Evolutionary conservation across 2,113 vertebrate genomes (phyloP).

Genomic region (Origma solitaria): DNA sequence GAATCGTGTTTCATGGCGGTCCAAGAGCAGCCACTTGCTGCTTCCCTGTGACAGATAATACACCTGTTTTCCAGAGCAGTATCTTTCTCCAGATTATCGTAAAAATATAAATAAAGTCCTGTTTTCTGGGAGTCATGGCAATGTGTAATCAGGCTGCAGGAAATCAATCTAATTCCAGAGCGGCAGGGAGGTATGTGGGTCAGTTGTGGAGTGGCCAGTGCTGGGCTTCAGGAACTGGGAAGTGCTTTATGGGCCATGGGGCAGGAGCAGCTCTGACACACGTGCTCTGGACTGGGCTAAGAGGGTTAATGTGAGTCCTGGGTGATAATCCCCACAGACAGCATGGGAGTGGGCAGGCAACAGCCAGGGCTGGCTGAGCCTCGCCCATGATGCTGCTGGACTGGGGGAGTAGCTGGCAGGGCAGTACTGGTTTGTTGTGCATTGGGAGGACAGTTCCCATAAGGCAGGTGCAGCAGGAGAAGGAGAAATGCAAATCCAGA

Average conservation of each 20-base stretch:
- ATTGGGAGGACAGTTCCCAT: not conserved
- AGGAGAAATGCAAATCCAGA: not conserved
- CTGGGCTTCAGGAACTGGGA: not conserved
- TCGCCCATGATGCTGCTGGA: not conserved
- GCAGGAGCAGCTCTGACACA: not conserved
- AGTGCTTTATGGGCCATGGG: not conserved
- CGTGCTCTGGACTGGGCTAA: not conserved
- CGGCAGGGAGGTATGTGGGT: not conserved
- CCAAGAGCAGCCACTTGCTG: not conserved
- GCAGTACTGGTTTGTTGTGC: not conserved
- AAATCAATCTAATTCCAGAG: not conserved
- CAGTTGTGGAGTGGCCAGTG: not conserved
- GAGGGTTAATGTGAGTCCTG: not conserved
- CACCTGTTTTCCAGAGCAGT: not conserved
- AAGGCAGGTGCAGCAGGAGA: not conserved
- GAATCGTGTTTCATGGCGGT: rapidly evolving
- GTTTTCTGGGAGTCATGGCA: not conserved
- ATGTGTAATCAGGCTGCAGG: not conserved
- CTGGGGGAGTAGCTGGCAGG: not conserved
- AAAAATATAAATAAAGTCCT: not conserved
- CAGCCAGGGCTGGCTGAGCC: not conserved
- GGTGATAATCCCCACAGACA: not conserved
- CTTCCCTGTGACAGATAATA: not conserved
- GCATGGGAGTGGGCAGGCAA: not conserved
- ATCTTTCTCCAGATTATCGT: not conserved